These are phyloP conservation scores for Penaeus monodon DNA, from an alignment of 2,888 invertebrate species.

Conservation along the genomic window DNA sequence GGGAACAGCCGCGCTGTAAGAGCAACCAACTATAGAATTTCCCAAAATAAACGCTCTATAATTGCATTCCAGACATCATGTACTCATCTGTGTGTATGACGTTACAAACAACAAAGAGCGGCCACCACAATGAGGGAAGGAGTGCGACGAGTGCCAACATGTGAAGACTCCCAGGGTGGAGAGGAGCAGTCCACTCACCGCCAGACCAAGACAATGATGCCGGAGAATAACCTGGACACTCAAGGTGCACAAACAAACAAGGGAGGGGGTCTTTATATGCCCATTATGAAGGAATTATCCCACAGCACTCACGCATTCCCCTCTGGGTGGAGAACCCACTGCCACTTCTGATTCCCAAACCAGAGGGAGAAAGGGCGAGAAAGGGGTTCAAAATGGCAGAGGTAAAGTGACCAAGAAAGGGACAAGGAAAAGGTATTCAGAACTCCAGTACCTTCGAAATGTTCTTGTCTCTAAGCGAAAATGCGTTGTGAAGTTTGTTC, in stretches of 20 bases:
- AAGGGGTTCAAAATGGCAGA: slow-evolving; percentile 18
- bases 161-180: slow-evolving; percentile 40
- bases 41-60: slow-evolving; percentile 21
- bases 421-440: too few species aligned
- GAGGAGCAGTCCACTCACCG: slow-evolving; percentile 15
- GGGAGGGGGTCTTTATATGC: slow-evolving; percentile 51
- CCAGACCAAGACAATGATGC: slow-evolving; percentile 36
- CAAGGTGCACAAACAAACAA: slow-evolving; percentile 49
- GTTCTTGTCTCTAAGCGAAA: too few species aligned
- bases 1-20: background rate
- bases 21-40: background rate
- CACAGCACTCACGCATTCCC: slow-evolving; percentile 44
- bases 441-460: too few species aligned
- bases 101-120: slow-evolving; percentile 5
- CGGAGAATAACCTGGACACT: slow-evolving; percentile 26
- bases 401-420: background rate
- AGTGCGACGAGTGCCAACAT: too few species aligned
- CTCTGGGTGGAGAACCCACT: slow-evolving; percentile 19
- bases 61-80: slow-evolving; percentile 26
- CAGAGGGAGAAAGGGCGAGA: too few species aligned
- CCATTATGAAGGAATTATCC: slow-evolving; percentile 55
- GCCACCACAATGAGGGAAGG: background rate
- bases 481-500: too few species aligned
- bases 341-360: background rate
- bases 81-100: background rate